Percentiles rank a stretch among this genome's conserved stretches.
Evolutionary conservation across 2,888 invertebrate species (phyloP).

Genomic region (Molorchus minor): DNA sequence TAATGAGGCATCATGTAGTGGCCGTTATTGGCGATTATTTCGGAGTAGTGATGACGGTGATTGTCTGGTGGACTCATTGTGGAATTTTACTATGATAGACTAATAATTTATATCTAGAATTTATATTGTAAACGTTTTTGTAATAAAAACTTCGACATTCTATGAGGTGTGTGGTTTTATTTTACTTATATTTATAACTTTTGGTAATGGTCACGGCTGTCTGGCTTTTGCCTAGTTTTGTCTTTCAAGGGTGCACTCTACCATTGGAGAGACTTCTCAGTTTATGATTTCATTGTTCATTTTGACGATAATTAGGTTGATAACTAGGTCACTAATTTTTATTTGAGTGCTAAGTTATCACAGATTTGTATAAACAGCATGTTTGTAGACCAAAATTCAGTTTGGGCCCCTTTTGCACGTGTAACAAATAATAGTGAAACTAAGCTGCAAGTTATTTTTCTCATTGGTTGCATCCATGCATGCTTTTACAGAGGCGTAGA

Average conservation of each 20-base stretch:
- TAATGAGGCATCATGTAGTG: conserved; percentile 44
- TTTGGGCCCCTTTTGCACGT: no score
- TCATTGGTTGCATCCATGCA: no score
- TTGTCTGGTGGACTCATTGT: conserved; percentile 9
- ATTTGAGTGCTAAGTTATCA: neutral
- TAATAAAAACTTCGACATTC: conserved; percentile 1
- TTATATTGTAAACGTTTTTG: neutral
- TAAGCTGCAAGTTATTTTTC: no score
- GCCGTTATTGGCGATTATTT: conserved; percentile 37
- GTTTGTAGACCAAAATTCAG: no score
- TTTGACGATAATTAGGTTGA: conserved; percentile 7
- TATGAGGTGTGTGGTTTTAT: neutral
- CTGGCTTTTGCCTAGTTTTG: conserved; percentile 19
- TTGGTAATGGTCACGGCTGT: conserved; percentile 21
- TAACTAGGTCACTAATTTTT: conserved; percentile 12
- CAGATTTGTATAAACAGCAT: no score
- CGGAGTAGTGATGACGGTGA: conserved; percentile 40
- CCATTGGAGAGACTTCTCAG: conserved; percentile 14
- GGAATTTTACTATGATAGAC: neutral
- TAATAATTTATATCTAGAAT: neutral
- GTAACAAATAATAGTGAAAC: no score
- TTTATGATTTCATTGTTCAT: conserved; percentile 6
- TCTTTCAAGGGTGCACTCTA: conserved; percentile 20
- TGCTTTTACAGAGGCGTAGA: no score
- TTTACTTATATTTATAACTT: conserved; percentile 21